Percentiles rank a stretch among this genome's conserved stretches.
phyloP scores from a whole-genome alignment of 2,113 vertebrate genomes.

The Ochotona curzoniae region DNA sequence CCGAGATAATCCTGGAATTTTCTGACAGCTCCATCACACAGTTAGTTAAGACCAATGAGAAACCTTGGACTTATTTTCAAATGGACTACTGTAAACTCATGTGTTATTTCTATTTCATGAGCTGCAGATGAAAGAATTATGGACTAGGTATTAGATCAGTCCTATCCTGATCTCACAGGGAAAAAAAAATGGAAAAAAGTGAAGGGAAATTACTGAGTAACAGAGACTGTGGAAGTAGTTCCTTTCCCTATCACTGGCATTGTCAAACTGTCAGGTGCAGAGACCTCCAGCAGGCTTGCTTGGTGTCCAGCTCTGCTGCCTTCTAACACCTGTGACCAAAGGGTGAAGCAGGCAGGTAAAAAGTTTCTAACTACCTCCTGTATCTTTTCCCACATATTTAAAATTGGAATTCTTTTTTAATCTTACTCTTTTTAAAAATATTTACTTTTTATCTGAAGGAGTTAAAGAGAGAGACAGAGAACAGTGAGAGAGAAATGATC shows the following conservation, averaged over 20 bases:
- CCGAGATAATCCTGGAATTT: not conserved
- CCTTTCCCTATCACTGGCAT: not conserved
- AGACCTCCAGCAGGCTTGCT: not conserved
- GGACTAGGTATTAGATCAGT: not conserved
- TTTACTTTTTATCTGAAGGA: too few relatives aligned
- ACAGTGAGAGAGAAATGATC: too few relatives aligned
- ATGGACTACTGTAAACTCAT: not conserved
- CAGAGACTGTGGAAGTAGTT: not conserved
- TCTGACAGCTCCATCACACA: not conserved
- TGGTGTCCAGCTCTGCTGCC: not conserved
- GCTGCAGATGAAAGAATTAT: not conserved
- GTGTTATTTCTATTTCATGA: not conserved
- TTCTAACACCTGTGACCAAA: not conserved
- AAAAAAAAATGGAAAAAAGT: not conserved
- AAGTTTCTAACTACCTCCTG: not conserved
- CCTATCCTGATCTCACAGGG: not conserved
- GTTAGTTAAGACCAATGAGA: not conserved
- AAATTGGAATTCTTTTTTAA: not conserved
- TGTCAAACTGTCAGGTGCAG: not conserved
- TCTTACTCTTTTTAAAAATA: too few relatives aligned
- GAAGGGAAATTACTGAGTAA: not conserved
- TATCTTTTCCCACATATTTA: not conserved
- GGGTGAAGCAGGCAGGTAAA: not conserved
- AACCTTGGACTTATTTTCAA: not conserved
- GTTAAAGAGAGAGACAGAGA: too few relatives aligned